Evolutionary conservation across 2,888 invertebrate genomes (phyloP).

Genomic region (Tuta absoluta): DNA sequence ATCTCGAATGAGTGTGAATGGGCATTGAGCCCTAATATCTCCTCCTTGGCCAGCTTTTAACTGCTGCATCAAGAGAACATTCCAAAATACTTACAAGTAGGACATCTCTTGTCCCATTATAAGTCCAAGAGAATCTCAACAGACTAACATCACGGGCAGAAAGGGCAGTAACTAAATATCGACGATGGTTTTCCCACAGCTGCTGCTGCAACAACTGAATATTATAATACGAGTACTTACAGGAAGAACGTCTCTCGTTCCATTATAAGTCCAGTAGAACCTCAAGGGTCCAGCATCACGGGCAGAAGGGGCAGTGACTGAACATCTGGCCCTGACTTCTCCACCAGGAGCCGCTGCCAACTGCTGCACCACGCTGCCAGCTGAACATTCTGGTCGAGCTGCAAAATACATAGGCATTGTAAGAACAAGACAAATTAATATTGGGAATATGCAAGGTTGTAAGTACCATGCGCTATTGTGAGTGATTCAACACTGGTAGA

Average conservation of each 20-base stretch:
- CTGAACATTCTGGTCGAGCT: conserved; percentile 90
- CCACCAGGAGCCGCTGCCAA: conserved; percentile 88
- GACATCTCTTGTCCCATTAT: too few species aligned
- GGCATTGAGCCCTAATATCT: conserved; percentile 87
- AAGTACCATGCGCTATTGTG: too few species aligned
- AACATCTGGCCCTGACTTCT: conserved; percentile 87
- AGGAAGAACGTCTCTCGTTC: conserved; percentile 87
- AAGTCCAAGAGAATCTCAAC: too few species aligned
- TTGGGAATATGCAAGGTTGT: background rate
- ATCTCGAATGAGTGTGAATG: conserved; percentile 90
- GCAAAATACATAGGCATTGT: conserved; percentile 28
- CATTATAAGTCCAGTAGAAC: conserved; percentile 93
- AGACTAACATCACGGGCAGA: too few species aligned
- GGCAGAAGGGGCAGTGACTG: conserved; percentile 89
- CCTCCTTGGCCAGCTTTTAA: conserved; percentile 88
- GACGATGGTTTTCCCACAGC: too few species aligned
- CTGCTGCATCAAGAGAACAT: conserved; percentile 85
- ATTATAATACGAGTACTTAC: conserved; percentile 63
- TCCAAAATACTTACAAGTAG: too few species aligned
- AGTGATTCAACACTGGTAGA: too few species aligned
- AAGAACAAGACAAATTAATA: background rate
- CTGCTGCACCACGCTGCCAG: conserved; percentile 85
- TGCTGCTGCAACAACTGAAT: too few species aligned
- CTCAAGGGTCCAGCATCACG: conserved; percentile 82
- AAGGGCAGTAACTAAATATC: too few species aligned